A percentile compares a stretch with the other conserved stretches of the same genome.
phyloP scores from a whole-genome alignment of 2,797 vertebrate species.

The Chromobotia macracanthus region DNA sequence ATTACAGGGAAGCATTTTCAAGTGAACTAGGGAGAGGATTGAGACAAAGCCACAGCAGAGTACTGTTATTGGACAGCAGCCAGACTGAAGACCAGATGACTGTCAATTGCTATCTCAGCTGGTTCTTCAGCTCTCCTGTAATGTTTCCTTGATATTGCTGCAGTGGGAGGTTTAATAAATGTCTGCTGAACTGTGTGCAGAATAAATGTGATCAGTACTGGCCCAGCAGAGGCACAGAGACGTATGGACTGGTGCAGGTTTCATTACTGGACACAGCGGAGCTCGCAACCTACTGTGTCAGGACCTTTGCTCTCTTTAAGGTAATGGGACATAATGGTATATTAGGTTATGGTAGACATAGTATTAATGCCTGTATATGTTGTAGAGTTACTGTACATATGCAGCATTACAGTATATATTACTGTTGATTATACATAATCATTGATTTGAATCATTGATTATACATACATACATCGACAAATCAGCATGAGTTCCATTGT shows the following conservation, averaged over 20 bases:
- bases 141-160: conserved; percentile 4
- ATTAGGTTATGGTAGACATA: no score
- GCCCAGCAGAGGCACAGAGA: conserved; percentile 96
- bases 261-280: conserved; percentile 95
- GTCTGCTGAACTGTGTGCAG: conserved; percentile 68
- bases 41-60: background rate
- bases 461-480: no score
- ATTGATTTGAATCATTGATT: no score
- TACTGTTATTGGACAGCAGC: conserved; percentile 3
- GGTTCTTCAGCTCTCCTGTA: conserved; percentile 20
- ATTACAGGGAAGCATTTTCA: background rate
- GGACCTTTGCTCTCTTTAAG: conserved; percentile 98
- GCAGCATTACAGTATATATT: no score
- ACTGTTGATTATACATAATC: no score
- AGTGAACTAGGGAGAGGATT: conserved; percentile 4
- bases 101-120: conserved; percentile 30
- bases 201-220: conserved; percentile 99
- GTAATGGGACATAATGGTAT: conserved; percentile 71
- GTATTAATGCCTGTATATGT: no score
- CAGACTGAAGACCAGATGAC: conserved; percentile 36
- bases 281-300: conserved; percentile 94
- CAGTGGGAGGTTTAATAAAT: conserved; percentile 13
- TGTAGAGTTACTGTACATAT: no score
- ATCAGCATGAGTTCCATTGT: no score
- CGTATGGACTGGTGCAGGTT: conserved; percentile 94